Evolutionary conservation across 2,888 invertebrate genomes (phyloP), one percentile per base, ranked within the genome.

Genomic region (Plebejus melissa): DNA sequence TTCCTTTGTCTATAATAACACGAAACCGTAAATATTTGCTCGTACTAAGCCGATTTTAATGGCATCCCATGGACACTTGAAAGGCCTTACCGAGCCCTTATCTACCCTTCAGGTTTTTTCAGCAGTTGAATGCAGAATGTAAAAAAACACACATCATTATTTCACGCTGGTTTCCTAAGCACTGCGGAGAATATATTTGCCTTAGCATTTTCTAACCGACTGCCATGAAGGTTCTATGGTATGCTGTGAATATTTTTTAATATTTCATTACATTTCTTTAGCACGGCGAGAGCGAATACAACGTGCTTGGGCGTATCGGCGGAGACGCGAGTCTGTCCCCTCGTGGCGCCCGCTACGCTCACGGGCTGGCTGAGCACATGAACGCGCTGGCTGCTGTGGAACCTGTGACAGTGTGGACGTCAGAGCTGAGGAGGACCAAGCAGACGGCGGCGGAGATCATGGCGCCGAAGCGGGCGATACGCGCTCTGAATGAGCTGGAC

Each of bases 261-360:
- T 41, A 41, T 41, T 46, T 46, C 46, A 9, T 4, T 16, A 1
- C 1, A 54, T 80, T 76, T 75, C 88, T 88, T 4, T 87, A 98
- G 97, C 98, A 99, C 87, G 98, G 98, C 2, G 98, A 99, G 88
- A 98, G 98, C 85, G 97, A 97, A 83, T 97, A 96, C 94, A 99
- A 99, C 88, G 95, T 98, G 2, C 91, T 97, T 16, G 98, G 98
- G 0, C 95, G 97, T 78, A 98, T 99, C 81, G 99, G 98, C 0
- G 98, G 98, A 1, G 98, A 99, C 87, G 96, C 98, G 13, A 95
- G 96, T 38, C 91, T 99, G 69, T 98, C 98, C 7, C 95, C 96
- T 0, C 95, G 98, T 38, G 98, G 98, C 0, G 92, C 95, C 82
- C 91, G 95, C 85, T 98, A 98, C 90, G 97, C 96, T 0, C 94